These are phyloP conservation scores for Phycodurus eques DNA, from an alignment of 2,113 vertebrate species.

Conservation along the genomic window DNA sequence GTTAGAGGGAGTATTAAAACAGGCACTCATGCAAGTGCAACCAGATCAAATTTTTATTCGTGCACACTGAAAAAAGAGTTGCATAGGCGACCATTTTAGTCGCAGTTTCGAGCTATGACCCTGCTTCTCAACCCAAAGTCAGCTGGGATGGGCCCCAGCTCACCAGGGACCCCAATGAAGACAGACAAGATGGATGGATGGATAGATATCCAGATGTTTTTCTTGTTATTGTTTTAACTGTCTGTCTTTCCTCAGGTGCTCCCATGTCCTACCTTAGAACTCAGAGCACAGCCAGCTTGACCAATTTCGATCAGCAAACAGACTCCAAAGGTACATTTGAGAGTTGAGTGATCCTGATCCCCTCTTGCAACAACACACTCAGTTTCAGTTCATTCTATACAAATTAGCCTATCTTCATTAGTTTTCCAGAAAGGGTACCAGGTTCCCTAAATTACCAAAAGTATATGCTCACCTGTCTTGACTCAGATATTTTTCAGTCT, in stretches of 20 bases:
- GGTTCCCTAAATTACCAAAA: not conserved
- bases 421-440: not conserved
- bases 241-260: constrained; percentile 91
- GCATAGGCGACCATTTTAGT: too few species aligned
- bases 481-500: too few species aligned
- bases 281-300: constrained; percentile 97
- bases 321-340: constrained; percentile 92
- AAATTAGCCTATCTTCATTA: not conserved
- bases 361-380: constrained; percentile 3
- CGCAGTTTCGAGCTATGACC: too few species aligned
- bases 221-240: constrained; percentile 69
- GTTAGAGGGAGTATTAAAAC: too few species aligned
- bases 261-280: constrained; percentile 98
- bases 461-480: too few species aligned
- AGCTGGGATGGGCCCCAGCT: too few species aligned
- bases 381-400: not conserved
- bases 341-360: constrained; percentile 36
- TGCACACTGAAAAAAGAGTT: too few species aligned
- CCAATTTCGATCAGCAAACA: constrained; percentile 92
- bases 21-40: too few species aligned
- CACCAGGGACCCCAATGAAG: not conserved
- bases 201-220: not conserved
- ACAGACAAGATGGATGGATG: not conserved
- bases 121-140: too few species aligned
- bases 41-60: too few species aligned